A percentile compares a stretch with the other conserved stretches of the same genome.
phyloP scores from a whole-genome alignment of 2,797 vertebrate genomes.

The Smutsia temminckii region DNA sequence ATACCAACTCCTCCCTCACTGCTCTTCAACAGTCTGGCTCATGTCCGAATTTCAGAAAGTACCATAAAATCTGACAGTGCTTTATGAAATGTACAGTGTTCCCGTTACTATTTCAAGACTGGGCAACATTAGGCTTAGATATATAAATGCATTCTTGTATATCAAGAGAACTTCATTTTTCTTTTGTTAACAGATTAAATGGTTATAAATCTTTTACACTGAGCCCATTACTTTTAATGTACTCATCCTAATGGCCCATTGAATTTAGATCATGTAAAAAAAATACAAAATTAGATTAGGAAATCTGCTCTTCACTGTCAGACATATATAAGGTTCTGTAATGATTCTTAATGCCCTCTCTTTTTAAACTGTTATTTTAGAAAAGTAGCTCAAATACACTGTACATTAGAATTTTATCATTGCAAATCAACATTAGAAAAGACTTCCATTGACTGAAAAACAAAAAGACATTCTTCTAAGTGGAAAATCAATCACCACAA shows the following conservation, averaged over 20 bases:
- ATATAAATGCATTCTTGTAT: conserved; percentile 51
- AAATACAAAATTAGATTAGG: conserved; percentile 41
- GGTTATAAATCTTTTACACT: conserved; percentile 36
- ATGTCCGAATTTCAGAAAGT: conserved; percentile 64
- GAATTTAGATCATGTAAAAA: conserved; percentile 59
- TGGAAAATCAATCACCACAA: conserved; percentile 87
- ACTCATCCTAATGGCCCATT: conserved; percentile 56
- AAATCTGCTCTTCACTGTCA: conserved; percentile 68
- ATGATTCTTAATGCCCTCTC: conserved; percentile 78
- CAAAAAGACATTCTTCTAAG: conserved; percentile 87
- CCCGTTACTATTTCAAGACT: conserved; percentile 77
- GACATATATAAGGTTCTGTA: conserved; percentile 56
- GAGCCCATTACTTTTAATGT: conserved; percentile 72
- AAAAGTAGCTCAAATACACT: conserved; percentile 76
- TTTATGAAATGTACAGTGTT: conserved; percentile 72
- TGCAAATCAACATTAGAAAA: conserved; percentile 81
- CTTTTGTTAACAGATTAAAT: conserved; percentile 54
- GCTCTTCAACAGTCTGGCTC: conserved; percentile 59
- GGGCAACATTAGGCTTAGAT: conserved; percentile 68
- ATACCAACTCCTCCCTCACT: conserved; percentile 58
- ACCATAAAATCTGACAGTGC: conserved; percentile 75
- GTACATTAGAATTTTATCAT: conserved; percentile 80
- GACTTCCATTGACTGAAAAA: conserved; percentile 82
- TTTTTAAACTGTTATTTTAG: conserved; percentile 64
- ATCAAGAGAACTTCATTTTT: conserved; percentile 24